Percentiles rank a stretch among this genome's conserved stretches.
Evolutionary conservation across 2,797 vertebrate genomes (phyloP).

Genomic region (Epinephelus coioides): DNA sequence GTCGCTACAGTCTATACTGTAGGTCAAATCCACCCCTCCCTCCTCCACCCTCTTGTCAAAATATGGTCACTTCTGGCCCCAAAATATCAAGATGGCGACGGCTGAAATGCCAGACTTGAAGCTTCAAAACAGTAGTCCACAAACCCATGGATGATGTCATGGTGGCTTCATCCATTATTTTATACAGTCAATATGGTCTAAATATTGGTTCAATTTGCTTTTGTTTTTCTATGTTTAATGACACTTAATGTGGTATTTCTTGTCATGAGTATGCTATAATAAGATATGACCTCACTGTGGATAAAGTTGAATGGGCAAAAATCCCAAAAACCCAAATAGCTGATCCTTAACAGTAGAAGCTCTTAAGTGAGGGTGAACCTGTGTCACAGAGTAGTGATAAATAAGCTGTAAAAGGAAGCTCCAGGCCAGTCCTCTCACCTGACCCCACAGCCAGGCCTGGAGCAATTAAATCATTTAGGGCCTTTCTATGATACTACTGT

Average conservation of each 20-base stretch:
- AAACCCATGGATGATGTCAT: no score
- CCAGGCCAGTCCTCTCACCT: slow-evolving; percentile 33
- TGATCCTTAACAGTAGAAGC: slow-evolving; percentile 24
- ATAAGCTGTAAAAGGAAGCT: slow-evolving; percentile 39
- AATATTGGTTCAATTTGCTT: slow-evolving; percentile 25
- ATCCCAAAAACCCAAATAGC: slow-evolving; percentile 40
- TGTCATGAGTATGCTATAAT: neutral
- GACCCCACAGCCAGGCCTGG: slow-evolving; percentile 14
- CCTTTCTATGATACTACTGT: slow-evolving; percentile 13
- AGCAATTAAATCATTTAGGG: slow-evolving; percentile 39
- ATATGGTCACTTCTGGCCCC: no score
- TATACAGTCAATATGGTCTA: neutral
- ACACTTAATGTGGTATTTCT: slow-evolving; percentile 42
- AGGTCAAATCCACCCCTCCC: no score
- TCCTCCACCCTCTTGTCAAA: no score
- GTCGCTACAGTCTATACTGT: no score
- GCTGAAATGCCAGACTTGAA: no score
- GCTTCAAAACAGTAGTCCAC: no score
- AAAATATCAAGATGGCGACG: no score
- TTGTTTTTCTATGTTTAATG: slow-evolving; percentile 26
- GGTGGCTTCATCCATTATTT: no score
- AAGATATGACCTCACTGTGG: neutral
- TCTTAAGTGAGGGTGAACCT: slow-evolving; percentile 30
- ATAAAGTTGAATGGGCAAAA: slow-evolving; percentile 36
- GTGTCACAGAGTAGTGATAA: slow-evolving; percentile 37